Evolutionary conservation across 2,113 vertebrate genomes (phyloP).

Genomic region (Prinia subflava): DNA sequence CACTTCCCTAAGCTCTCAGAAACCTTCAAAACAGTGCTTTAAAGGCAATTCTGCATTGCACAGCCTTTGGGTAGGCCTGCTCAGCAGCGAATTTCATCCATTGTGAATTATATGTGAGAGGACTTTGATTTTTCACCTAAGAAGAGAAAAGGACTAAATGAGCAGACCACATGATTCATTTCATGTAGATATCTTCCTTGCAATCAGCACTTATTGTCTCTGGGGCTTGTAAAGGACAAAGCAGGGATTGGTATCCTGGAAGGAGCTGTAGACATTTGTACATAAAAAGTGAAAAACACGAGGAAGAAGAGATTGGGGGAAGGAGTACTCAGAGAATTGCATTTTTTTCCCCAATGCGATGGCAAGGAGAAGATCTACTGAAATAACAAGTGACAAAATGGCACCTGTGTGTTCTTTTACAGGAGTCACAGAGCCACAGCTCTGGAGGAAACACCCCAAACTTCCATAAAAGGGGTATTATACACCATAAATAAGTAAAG

Average conservation of each 20-base stretch:
- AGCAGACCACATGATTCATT: conserved; percentile 1
- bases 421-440: not conserved
- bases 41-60: not conserved
- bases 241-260: not conserved
- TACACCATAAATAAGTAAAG: not conserved
- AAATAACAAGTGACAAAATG: not conserved
- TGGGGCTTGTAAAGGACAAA: conserved; percentile 12
- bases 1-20: not conserved
- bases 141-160: not conserved
- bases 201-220: conserved; percentile 59
- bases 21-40: not conserved
- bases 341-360: not conserved
- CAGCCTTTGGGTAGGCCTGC: not conserved
- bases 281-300: not conserved
- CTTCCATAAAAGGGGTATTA: not conserved
- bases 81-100: not conserved
- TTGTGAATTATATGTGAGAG: conserved; percentile 11
- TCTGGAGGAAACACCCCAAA: not conserved
- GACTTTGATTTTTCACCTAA: conserved; percentile 52
- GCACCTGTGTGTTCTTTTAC: not conserved
- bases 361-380: not conserved
- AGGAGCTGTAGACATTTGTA: not conserved
- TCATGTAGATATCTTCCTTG: not conserved
- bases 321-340: not conserved
- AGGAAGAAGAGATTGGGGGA: not conserved